These are phyloP conservation scores for Pica pica DNA, from an alignment of 2,113 vertebrate species.

Conservation along the genomic window DNA sequence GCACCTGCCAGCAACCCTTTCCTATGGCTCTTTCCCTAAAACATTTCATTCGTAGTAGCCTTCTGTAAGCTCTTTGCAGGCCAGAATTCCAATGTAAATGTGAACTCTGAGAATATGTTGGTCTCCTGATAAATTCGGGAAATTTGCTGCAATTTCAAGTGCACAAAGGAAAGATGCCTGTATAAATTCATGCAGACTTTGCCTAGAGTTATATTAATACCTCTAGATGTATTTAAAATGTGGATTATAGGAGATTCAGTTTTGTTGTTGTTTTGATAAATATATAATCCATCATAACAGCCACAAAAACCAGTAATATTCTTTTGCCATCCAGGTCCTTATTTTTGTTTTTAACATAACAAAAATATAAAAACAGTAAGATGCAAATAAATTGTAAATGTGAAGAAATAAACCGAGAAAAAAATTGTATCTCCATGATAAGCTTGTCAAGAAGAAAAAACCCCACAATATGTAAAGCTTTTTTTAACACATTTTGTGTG, in stretches of 20 bases:
- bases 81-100: background rate
- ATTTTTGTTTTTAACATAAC: background rate
- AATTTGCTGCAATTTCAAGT: background rate
- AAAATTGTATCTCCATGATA: background rate
- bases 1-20: background rate
- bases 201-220: background rate
- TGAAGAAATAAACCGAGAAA: background rate
- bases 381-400: background rate
- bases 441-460: background rate
- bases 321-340: background rate
- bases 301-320: background rate
- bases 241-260: background rate
- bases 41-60: background rate
- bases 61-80: background rate
- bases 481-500: background rate
- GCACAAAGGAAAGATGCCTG: background rate
- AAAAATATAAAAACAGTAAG: background rate
- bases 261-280: background rate
- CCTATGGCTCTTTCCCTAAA: background rate
- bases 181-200: background rate
- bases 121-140: background rate
- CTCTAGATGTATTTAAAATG: background rate
- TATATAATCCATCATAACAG: background rate
- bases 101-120: background rate
- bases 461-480: fast-evolving